Conservation (phyloP, 2,888 invertebrate species). For the Heliconius charithonia region DNA sequence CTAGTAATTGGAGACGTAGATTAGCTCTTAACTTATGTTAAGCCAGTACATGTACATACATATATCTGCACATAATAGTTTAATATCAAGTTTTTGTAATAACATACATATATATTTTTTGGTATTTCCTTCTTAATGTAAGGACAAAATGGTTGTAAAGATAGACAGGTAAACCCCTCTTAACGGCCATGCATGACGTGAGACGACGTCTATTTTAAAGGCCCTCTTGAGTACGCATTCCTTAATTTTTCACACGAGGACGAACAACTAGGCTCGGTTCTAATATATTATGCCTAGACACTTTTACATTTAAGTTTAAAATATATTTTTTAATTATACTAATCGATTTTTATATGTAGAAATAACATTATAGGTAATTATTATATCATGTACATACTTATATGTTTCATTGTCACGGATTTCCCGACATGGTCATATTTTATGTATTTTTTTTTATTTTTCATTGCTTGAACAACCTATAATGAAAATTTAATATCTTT, state of each 20-base stretch:
- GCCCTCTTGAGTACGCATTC: conserved; percentile 14
- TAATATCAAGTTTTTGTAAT: not conserved
- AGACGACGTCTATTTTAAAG: conserved; percentile 15
- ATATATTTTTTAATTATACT: not conserved
- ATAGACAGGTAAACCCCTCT: conserved; percentile 4
- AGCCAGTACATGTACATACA: too few species aligned
- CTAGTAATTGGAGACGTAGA: not conserved
- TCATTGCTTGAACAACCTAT: too few species aligned
- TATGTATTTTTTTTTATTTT: too few species aligned
- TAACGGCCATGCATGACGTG: conserved; percentile 12
- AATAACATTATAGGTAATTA: not conserved
- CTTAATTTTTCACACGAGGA: conserved; percentile 22
- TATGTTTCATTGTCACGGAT: too few species aligned
- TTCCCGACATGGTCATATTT: too few species aligned
- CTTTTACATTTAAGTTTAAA: not conserved
- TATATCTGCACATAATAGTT: too few species aligned
- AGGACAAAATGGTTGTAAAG: not conserved
- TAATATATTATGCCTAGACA: not conserved
- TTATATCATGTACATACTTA: not conserved
- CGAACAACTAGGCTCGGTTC: conserved; percentile 1
- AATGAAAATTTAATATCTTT: too few species aligned
- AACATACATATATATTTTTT: not conserved
- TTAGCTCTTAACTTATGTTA: not conserved
- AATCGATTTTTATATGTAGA: not conserved
- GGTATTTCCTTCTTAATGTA: not conserved